These are phyloP conservation scores for Irena cyanogastra DNA, from an alignment of 2,113 vertebrate genomes.

Conservation along the genomic window DNA sequence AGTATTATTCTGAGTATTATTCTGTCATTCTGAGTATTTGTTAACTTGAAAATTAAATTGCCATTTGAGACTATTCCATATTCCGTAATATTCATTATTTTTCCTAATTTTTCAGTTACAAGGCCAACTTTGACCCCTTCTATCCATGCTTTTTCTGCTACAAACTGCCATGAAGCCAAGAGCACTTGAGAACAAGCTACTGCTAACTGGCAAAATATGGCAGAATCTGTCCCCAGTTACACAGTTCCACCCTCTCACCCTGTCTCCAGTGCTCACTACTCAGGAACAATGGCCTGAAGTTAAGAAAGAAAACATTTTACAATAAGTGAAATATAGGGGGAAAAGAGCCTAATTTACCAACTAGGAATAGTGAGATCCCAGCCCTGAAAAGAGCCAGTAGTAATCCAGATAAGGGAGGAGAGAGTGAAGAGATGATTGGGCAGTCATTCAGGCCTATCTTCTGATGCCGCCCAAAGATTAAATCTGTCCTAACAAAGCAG, in stretches of 20 bases:
- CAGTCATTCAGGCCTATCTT: constrained; percentile 1
- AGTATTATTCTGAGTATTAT: background rate
- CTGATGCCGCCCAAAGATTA: constrained; percentile 17
- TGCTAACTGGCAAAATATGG: background rate
- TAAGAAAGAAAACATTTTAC: constrained; percentile 7
- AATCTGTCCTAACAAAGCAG: constrained; percentile 25
- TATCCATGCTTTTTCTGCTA: background rate
- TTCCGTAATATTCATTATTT: background rate
- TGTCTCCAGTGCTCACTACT: background rate
- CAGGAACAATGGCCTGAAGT: background rate
- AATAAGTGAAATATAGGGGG: background rate
- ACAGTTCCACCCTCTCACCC: background rate
- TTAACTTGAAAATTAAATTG: constrained; percentile 6
- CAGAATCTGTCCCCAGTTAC: background rate
- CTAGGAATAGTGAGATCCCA: background rate
- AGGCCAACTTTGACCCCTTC: background rate
- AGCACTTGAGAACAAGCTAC: background rate
- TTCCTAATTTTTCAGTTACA: background rate
- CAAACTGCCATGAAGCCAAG: background rate
- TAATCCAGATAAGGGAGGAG: constrained; percentile 28
- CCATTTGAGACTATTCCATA: background rate
- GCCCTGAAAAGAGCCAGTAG: background rate
- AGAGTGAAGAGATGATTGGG: constrained; percentile 47
- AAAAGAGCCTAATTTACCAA: background rate
- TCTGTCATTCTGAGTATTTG: background rate